Evolutionary conservation across 2,797 vertebrate species (phyloP), one percentile per base, ranked within the genome.

Genomic region (Pipistrellus nathusii): DNA sequence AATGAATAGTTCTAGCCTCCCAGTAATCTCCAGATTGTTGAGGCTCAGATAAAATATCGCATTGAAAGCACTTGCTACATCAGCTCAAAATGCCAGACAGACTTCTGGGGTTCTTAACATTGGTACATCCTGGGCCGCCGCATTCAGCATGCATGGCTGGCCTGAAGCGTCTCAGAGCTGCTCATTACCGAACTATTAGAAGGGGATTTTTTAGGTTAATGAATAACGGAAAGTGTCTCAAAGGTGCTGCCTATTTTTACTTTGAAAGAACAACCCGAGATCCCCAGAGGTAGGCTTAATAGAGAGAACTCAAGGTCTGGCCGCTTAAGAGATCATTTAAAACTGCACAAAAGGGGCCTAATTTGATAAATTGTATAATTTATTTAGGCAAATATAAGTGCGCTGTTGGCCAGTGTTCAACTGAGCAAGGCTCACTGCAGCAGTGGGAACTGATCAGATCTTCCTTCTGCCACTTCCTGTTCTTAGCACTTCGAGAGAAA

Each of bases 171-270:
- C 77, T 81, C 41, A 85, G 30, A 73, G 5, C 64, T 62, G 32
- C 27, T 75, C n/a, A 15, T 66, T 44, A 53, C 51, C 48, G 86
- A 97, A 84, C 11, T 78, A 46, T 46, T 57, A 55, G 25, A 55
- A 53, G 90, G 90, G 89, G 64, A 89, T 96, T 96, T 85, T 96
- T 85, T 95, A 94, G 94, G 96, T 95, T 90, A 91, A 2, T 30
- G 82, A 92, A 85, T 90, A 93, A 92, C 62, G 64, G 62, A 82
- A 78, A 94, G 27, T 85, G 78, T 95, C 94, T 95, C 95, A 80
- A 81, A 94, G 51, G 85, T 88, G 91, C 20, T 25, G 73, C 41
- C 88, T 93, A 88, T 83, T 95, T 97, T 93, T 88, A 90, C 69
- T 85, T 55, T 83, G 57, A 75, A 73, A 90, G 55, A 35, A 9